phyloP scores from a whole-genome alignment of 2,888 invertebrate genomes.

The Eupithecia centaureata region DNA sequence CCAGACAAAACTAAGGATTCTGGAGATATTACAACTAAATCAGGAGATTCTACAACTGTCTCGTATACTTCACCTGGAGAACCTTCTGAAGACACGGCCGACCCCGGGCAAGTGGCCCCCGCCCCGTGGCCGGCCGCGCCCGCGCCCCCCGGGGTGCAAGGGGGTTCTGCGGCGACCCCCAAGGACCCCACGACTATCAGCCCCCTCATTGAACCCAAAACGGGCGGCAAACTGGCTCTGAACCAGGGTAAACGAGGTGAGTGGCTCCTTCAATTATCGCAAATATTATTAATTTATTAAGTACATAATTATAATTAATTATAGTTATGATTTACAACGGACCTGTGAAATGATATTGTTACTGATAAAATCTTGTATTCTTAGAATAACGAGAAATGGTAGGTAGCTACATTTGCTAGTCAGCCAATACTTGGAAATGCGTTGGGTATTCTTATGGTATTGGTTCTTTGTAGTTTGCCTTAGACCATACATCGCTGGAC shows the following conservation, averaged over 20 bases:
- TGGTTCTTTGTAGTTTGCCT: not conserved
- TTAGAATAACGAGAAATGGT: too few species aligned
- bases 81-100: not conserved
- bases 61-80: not conserved
- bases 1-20: not conserved
- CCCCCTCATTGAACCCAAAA: not conserved
- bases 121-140: not conserved
- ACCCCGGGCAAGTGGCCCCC: not conserved
- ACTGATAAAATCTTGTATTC: too few species aligned
- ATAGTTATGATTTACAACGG: too few species aligned
- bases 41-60: not conserved
- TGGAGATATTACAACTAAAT: not conserved
- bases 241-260: constrained; percentile 9
- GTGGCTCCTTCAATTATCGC: not conserved
- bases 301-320: too few species aligned
- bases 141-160: constrained; percentile 5
- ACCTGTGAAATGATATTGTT: too few species aligned
- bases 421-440: too few species aligned
- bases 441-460: too few species aligned
- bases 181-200: not conserved
- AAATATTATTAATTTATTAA: too few species aligned
- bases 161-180: not conserved
- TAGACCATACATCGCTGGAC: not conserved
- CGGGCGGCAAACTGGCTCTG: constrained; percentile 9
- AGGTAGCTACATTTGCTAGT: too few species aligned